Evolutionary conservation across 2,888 invertebrate species (phyloP), one percentile per base, ranked within the genome.

Genomic region (Allophyes oxyacanthae): DNA sequence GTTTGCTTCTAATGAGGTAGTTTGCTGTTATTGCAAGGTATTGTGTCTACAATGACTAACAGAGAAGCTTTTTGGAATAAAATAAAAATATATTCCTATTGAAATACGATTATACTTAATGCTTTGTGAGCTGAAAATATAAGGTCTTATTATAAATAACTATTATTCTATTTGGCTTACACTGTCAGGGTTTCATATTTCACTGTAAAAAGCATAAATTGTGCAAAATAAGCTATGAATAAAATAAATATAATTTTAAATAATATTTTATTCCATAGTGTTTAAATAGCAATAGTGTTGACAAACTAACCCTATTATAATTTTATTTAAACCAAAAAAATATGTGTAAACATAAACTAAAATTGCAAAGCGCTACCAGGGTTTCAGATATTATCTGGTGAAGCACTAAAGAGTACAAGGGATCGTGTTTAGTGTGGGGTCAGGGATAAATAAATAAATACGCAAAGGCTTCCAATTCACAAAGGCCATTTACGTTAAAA

Each of bases 291-390:
- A 34, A 41, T 54, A 30, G 69, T 62, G 69, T 38, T 40, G 20
- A 67, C 48, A 48, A 41, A 36, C 14, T 40, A 59, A 66, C 55
- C 64, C 49, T 42, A 5, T 38, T 11, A 11, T 6, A 50, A 34
- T 26, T 28, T 6, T 28, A 6, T 28, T 20, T 2, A 34, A 32
- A 2, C 34, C 34, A 32, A 48, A 48, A 25, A 38, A 40, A 56
- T 26, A 38, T 58, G 33, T 37, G 40, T 26, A 42, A 56, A 28
- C n/a, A 45, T 40, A 14, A 56, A 49, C 43, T 51, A 60, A 55
- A 64, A 62, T 54, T 52, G 53, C 64, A 63, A 70, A 77, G 75
- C 75, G 45, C 69, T 75, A 74, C 75, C 72, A 74, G 75, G 77
- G 51, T 49, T 37, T 53, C 48, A 73, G 34, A 71, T 34, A n/a